Evolutionary conservation across 1,140 invertebrate genomes (phyloP).

Genomic region (Penaeus vannamei): DNA sequence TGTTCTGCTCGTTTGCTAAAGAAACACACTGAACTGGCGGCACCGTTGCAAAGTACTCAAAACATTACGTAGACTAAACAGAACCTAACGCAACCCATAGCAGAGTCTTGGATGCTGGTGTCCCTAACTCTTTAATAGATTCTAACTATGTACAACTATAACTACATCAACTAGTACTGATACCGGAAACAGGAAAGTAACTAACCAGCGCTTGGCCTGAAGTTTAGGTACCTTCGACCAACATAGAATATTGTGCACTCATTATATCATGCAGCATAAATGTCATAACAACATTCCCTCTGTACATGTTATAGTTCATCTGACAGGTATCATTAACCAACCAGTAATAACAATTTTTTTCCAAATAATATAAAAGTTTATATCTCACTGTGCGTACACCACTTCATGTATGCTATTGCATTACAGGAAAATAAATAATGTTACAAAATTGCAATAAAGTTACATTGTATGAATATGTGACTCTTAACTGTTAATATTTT

Average conservation of each 20-base stretch:
- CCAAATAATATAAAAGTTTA: no score
- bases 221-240: conserved; percentile 4
- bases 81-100: conserved; percentile 19
- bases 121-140: conserved; percentile 61
- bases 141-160: conserved; percentile 62
- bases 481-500: no score
- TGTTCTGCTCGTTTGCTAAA: no score
- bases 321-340: no score
- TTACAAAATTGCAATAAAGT: no score
- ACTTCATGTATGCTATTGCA: no score
- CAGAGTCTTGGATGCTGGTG: conserved; percentile 18
- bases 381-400: no score
- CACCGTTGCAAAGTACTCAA: no score
- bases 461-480: no score
- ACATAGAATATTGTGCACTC: conserved; percentile 16
- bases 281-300: conserved; percentile 17
- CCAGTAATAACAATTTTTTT: no score
- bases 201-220: conserved; percentile 52
- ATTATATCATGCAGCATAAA: conserved; percentile 18
- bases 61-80: not conserved
- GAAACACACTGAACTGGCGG: no score
- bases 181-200: conserved; percentile 54
- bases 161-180: conserved; percentile 61
- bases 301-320: not conserved
- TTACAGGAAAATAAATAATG: no score